phyloP scores from a whole-genome alignment of 35 echinoderm and acorn worm genomes.

The Holothuria glaberrima region DNA sequence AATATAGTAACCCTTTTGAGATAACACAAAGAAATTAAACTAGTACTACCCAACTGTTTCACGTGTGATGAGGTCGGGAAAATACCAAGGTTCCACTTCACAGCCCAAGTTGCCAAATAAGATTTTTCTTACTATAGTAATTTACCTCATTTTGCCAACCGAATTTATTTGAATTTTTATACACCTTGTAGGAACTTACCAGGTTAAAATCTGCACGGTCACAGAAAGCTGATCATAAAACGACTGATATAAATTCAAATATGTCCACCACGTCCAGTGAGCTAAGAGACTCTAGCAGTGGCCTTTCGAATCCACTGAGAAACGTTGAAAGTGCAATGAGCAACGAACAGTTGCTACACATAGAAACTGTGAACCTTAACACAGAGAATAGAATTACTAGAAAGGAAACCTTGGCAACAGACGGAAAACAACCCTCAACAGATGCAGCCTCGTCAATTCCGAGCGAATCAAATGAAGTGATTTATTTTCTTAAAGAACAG shows the following conservation, averaged over 20 bases:
- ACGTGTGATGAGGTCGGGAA: too few relatives aligned
- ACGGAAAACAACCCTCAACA: not conserved
- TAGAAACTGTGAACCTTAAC: not conserved
- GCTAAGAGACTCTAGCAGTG: not conserved
- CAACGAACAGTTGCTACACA: not conserved
- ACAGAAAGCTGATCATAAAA: not conserved
- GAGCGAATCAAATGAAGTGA: constrained; percentile 1
- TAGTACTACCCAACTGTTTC: too few relatives aligned
- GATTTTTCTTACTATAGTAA: too few relatives aligned
- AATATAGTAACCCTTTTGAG: too few relatives aligned
- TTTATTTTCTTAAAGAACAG: constrained; percentile 17
- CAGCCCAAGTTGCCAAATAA: too few relatives aligned
- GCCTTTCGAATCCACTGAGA: constrained; percentile 43
- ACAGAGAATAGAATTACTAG: not conserved
- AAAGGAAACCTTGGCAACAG: not conserved
- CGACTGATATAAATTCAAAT: not conserved
- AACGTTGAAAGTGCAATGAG: constrained; percentile 46
- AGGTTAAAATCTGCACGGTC: not conserved
- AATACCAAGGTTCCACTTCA: too few relatives aligned
- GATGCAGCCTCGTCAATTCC: not conserved
- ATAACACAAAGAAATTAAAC: too few relatives aligned
- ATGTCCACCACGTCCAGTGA: not conserved
- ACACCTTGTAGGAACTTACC: not conserved
- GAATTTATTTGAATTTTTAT: not conserved
- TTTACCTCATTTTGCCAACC: not conserved